phyloP scores from a whole-genome alignment of 2,888 invertebrate genomes.

The Dryobotodes eremita region DNA sequence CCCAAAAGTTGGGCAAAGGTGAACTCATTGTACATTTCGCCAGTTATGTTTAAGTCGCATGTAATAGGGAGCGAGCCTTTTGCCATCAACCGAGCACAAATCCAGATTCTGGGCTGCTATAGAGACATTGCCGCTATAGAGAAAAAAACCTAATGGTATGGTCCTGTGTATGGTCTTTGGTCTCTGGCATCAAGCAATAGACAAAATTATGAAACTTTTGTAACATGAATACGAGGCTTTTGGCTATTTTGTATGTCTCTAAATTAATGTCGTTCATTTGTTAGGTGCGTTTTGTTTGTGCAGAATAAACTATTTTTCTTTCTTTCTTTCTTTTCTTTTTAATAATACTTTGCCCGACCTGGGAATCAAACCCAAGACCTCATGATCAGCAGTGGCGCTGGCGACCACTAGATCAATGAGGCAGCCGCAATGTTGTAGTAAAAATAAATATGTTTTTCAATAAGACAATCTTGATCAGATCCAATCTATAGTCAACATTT shows the following conservation, averaged over 20 bases:
- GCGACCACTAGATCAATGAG: not conserved
- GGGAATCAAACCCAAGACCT: not conserved
- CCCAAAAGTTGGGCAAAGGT: not conserved
- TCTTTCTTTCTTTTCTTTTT: too few species aligned
- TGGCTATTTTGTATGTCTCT: too few species aligned
- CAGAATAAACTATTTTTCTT: too few species aligned
- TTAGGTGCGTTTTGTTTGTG: too few species aligned
- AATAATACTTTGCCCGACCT: not conserved
- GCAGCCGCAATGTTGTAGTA: not conserved
- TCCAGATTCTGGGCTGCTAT: not conserved
- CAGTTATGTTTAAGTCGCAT: not conserved
- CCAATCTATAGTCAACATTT: not conserved
- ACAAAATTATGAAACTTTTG: too few species aligned
- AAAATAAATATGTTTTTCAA: not conserved
- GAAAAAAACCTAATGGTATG: too few species aligned
- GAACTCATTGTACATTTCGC: not conserved
- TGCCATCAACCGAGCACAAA: not conserved
- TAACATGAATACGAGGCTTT: too few species aligned
- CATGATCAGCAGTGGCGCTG: not conserved
- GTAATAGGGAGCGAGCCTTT: not conserved
- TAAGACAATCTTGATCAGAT: not conserved
- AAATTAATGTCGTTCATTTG: too few species aligned
- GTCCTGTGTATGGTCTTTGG: too few species aligned
- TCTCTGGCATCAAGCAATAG: too few species aligned
- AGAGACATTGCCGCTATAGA: not conserved